Evolutionary conservation across 2,797 vertebrate species (phyloP).

Genomic region (Morelia viridis): DNA sequence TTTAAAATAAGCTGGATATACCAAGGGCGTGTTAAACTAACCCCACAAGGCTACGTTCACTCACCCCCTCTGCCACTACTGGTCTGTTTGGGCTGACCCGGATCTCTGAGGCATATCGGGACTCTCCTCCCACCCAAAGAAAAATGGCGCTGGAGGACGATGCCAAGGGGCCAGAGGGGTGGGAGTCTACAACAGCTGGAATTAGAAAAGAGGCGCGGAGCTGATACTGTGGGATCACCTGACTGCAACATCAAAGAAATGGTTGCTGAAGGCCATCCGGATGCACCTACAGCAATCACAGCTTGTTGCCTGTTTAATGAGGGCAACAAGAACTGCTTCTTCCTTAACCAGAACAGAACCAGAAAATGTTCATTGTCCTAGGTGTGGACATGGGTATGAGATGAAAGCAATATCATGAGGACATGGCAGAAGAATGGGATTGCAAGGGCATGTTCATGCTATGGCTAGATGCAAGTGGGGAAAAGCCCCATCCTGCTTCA

Average conservation of each 20-base stretch:
- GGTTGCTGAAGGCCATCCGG: background rate
- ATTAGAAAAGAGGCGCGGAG: background rate
- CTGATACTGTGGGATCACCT: background rate
- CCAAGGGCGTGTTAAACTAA: background rate
- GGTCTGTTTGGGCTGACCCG: background rate
- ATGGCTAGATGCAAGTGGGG: background rate
- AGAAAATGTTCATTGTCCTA: background rate
- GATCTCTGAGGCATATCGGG: background rate
- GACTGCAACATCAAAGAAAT: background rate
- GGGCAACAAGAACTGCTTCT: background rate
- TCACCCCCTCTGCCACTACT: background rate
- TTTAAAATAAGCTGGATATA: background rate
- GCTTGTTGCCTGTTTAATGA: background rate
- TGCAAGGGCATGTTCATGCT: background rate
- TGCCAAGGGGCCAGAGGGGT: background rate
- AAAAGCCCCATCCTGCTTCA: background rate
- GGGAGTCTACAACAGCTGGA: background rate
- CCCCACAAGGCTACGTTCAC: background rate
- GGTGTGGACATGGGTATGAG: background rate
- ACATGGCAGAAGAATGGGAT: background rate
- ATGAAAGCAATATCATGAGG: background rate
- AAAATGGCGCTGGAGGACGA: background rate
- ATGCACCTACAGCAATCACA: background rate
- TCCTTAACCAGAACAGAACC: background rate
- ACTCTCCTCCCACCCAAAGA: background rate